Base-by-base conservation (phyloP, 2,113 vertebrate species). In the Psittacula cyanocephala region DNA sequence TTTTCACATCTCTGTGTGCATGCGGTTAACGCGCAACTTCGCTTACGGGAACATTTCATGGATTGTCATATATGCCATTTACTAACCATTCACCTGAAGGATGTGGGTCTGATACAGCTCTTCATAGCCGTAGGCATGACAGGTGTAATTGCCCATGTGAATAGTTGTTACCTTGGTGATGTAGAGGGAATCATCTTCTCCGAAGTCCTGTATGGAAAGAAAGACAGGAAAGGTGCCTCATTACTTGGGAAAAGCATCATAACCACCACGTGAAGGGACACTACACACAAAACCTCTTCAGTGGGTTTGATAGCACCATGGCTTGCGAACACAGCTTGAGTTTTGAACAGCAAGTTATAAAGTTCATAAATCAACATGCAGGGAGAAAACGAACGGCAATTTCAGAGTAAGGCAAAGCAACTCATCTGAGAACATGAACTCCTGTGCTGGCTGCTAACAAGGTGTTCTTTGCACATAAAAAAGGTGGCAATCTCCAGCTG, bases 41-140 rank as follows among this genome's bases (percentile, higher is more conserved):
- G 84, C 88, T 95, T 37, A 92, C 41, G 53, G 96, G 93, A 59
- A 0, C 3, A 91, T 97, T 81, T 59, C 81, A 85, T 94, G 97
- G 96, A 95, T 94, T 97, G 95, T 95, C 98, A 97, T 94, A 97
- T 62, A 71, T 97, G 96, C 96, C 97, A 98, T 98, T 98, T 99
- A 99, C 99, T 99, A 98, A 99, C 99, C 99, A 99, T 99, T 99
- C 98, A 99, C 99, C 99, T 99, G 99, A 98, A 99, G 99, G 98
- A 99, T 98, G 98, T 99, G 99, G 93, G 98, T 99, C 98, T 99
- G 99, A 97, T 98, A 98, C 89, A 99, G 98, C 93, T 99, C 98
- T 93, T 99, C 99, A 17, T 99, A 99, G 97, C 99, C 99, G 46
- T 98, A 98, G 89, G 99, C 99, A 70, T 99, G 99, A 96, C 99